Evolutionary conservation across 2,113 vertebrate genomes (phyloP).

Genomic region (Calypte anna): DNA sequence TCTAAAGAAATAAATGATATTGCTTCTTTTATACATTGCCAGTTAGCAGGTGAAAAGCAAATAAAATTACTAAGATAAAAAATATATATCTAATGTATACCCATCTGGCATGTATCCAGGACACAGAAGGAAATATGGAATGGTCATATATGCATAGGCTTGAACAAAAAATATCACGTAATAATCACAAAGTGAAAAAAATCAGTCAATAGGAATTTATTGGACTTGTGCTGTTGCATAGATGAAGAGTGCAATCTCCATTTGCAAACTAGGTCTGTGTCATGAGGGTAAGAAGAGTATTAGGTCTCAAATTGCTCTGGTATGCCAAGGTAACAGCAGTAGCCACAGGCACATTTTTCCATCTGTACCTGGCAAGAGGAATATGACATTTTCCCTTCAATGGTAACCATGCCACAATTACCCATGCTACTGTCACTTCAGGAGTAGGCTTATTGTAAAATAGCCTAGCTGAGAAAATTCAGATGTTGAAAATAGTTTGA

Average conservation of each 20-base stretch:
- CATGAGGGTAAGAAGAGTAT: not conserved
- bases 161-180: not conserved
- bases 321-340: constrained; percentile 51
- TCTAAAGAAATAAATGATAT: constrained; percentile 79
- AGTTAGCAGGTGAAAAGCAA: not conserved
- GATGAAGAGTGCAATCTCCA: not conserved
- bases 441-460: not conserved
- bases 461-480: not conserved
- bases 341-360: constrained; percentile 56
- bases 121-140: not conserved
- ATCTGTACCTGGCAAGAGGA: constrained; percentile 54
- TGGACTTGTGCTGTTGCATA: not conserved
- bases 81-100: not conserved
- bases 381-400: constrained; percentile 16
- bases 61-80: not conserved
- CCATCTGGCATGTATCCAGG: not conserved
- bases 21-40: not conserved
- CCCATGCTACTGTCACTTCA: not conserved
- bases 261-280: not conserved
- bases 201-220: not conserved
- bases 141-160: not conserved
- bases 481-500: not conserved
- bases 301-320: not conserved
- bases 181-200: not conserved
- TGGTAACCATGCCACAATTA: constrained; percentile 7